phyloP scores from a whole-genome alignment of 2,888 invertebrate species.

The Acronicta aceris region DNA sequence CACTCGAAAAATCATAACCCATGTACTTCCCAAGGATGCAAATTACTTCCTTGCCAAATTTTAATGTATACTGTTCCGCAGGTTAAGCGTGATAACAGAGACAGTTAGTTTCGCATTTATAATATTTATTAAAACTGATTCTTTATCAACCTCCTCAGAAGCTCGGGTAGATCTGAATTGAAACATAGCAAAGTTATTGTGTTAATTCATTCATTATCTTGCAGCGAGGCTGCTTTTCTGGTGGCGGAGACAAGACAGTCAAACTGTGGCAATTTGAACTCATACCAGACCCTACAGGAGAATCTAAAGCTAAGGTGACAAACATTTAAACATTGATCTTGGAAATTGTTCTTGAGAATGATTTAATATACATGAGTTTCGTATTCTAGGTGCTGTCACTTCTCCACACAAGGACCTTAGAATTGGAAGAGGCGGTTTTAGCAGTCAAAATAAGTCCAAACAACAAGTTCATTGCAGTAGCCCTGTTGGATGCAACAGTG shows the following conservation, averaged over 20 bases:
- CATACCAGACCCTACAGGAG: conserved; percentile 90
- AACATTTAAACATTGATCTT: neutral
- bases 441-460: conserved; percentile 95
- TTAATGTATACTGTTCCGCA: too few relatives aligned
- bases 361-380: neutral
- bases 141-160: too few relatives aligned
- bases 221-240: conserved; percentile 94
- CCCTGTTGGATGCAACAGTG: conserved; percentile 97
- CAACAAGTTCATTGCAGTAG: conserved; percentile 95
- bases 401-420: conserved; percentile 94
- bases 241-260: conserved; percentile 96
- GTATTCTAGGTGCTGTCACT: conserved; percentile 91
- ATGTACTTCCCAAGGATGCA: too few relatives aligned
- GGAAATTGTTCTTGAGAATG: neutral
- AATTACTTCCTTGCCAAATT: too few relatives aligned
- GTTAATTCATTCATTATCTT: conserved; percentile 37
- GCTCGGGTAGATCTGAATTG: too few relatives aligned
- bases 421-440: conserved; percentile 96
- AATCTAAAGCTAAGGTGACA: conserved; percentile 89
- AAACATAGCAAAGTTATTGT: neutral
- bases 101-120: too few relatives aligned
- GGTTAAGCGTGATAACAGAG: too few relatives aligned
- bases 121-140: too few relatives aligned
- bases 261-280: conserved; percentile 98
- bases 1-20: too few relatives aligned